A percentile compares a stretch with the other conserved stretches of the same genome.
These are phyloP conservation scores for Melanotaenia pygmaea DNA, from an alignment of 2,797 vertebrate genomes.

Conservation along the genomic window DNA sequence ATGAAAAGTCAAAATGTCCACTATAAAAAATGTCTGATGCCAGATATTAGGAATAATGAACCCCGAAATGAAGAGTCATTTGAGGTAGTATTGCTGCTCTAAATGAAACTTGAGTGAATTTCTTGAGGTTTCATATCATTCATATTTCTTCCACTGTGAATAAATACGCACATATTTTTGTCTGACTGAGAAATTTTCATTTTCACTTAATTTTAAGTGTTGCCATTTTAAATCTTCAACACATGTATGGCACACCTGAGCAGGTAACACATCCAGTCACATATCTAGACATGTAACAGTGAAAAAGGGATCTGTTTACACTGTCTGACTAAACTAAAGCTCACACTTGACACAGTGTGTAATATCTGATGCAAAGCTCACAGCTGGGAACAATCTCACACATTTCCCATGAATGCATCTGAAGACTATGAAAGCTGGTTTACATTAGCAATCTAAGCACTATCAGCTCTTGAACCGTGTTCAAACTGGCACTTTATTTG, in stretches of 20 bases:
- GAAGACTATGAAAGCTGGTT: slow-evolving; percentile 19
- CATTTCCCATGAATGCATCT: background rate
- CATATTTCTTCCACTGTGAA: too few species aligned
- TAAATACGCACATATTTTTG: too few species aligned
- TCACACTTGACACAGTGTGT: background rate
- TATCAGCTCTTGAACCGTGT: slow-evolving; percentile 14
- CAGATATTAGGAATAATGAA: background rate
- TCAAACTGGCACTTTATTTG: slow-evolving; percentile 22
- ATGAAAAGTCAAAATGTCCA: background rate
- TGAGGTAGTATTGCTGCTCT: background rate
- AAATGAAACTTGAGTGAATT: background rate
- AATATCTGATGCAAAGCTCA: background rate
- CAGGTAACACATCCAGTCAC: background rate
- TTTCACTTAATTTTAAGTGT: too few species aligned
- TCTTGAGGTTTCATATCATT: background rate
- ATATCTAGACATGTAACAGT: background rate
- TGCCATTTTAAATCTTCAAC: background rate
- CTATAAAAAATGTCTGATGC: background rate
- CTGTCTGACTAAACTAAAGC: background rate
- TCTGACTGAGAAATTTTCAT: too few species aligned
- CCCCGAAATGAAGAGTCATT: background rate
- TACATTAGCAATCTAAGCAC: background rate
- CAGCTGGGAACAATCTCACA: background rate
- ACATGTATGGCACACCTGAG: background rate
- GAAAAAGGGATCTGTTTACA: background rate